phyloP scores from a whole-genome alignment of 2,113 vertebrate genomes.

The Canis aureus region DNA sequence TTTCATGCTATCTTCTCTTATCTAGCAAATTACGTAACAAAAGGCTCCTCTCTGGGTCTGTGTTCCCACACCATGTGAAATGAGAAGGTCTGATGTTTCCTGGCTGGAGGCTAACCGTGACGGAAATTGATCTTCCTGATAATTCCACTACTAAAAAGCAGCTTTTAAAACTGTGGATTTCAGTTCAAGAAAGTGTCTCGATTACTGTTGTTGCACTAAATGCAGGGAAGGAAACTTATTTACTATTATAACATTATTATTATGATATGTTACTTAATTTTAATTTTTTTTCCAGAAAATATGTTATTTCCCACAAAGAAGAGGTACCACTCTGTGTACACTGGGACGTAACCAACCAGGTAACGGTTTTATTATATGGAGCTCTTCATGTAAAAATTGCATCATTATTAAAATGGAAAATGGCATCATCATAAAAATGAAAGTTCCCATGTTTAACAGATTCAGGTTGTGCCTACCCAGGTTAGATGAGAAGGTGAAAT shows the following conservation, averaged over 20 bases:
- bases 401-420: neutral
- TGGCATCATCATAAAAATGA: neutral
- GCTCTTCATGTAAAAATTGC: neutral
- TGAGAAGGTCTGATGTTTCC: neutral
- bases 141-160: conserved; percentile 5
- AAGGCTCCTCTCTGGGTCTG: neutral
- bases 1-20: neutral
- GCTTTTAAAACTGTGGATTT: neutral
- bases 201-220: neutral
- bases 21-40: neutral
- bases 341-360: conserved; percentile 88
- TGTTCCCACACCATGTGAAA: neutral
- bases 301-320: conserved; percentile 84
- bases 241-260: neutral
- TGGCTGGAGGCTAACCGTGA: neutral
- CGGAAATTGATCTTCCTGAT: neutral
- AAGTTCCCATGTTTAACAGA: neutral
- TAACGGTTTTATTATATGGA: conserved; percentile 66
- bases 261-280: neutral
- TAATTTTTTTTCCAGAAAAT: conserved; percentile 84
- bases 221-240: neutral
- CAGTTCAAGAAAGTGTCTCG: neutral
- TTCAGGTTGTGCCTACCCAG: neutral
- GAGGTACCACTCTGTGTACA: conserved; percentile 78
- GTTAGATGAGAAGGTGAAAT: neutral